Base-by-base conservation (phyloP, 1,140 invertebrate species). In the Orius insidiosus region DNA sequence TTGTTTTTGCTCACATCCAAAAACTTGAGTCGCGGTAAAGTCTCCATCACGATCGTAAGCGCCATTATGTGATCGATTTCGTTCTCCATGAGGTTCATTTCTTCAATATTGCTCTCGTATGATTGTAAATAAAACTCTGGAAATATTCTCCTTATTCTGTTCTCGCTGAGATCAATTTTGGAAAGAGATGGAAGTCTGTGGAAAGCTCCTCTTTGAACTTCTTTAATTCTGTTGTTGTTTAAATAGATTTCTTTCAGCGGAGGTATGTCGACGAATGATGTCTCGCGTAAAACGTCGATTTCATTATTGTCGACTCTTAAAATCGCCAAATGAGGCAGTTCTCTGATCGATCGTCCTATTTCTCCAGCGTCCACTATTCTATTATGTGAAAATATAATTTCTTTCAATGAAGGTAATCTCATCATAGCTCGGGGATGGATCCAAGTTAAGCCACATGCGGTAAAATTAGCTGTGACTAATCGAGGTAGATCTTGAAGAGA, bases 221-320 rank as follows among this genome's bases (percentile, higher is more conserved):
- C 75, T 37, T 31, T 33, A 10, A 89, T 85, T 24, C 70, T 63
- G 58, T 88, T 88, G 46, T 72, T 69, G 2, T 78, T 74, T 6
- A 90, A 56, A 49, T 74, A 72, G 18, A 90, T 47, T 45, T 73
- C 73, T 41, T 73, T 70, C 7, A 88, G 62, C 50, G 73, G 70
- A 0, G 77, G 71, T 41, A 86, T 63, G 60, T 88, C 82, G 1
- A 84, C 77, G 60, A 90, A 88, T 1, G 79, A 76, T 0, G 73
- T 80, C 61, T 85, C 82, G 30, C 67, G 68, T 1, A 90, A 61
- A 48, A 70, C 68, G 37, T 72, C 72, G 6, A 87, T 77, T 18
- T 68, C 61, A 56, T 88, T 88, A 33, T 69, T 57, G 55, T 80
- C 78, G 3, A 87, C 56, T 48, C 75, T 70, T 13, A 89, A 59